Evolutionary conservation across 2,113 vertebrate genomes (phyloP), one percentile per base, ranked within the genome.

Genomic region (Oriolus oriolus): DNA sequence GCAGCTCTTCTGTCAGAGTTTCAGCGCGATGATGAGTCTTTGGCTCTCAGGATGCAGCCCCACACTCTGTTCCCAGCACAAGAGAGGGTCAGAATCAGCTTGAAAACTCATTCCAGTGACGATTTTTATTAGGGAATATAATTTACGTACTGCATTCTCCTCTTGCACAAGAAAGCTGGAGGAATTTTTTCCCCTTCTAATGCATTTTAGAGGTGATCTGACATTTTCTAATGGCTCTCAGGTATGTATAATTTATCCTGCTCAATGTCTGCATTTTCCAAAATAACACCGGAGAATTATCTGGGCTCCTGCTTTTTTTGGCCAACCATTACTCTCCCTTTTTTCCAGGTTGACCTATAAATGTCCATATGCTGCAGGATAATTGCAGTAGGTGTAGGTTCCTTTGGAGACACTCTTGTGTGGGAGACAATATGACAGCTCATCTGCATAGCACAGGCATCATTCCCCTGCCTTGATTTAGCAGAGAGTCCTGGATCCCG

Each of bases 371-470:
- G 96, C 94, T 91, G 90, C 83, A 74, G 92, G 92, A 78, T 96
- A 89, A 93, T 96, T 90, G 68, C 77, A 93, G 96, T 95, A 96
- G 95, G 95, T 96, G 96, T 93, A 94, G 80, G 92, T 94, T 95
- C 90, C 95, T 97, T 93, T 93, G 93, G 90, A 95, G 95, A 96
- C 5, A 8, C 28, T 92, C 85, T 84, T 95, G 93, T 90, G 95
- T 95, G 93, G 96, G 95, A 96, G 96, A 96, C 85, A 94, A 92
- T 93, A 87, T 96, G 95, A 94, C 95, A 96, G 93, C 96, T 96
- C 92, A 96, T 94, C 93, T 95, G 96, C 96, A 94, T 50, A 92
- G 90, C 80, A 78, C 80, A 96, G 83, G 76, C 92, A 96, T 94
- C 86, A 82, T 84, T 92, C 52, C 83, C 76, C 73, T 89, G 88